phyloP scores from a whole-genome alignment of 2,797 vertebrate species.

The Lacerta agilis region DNA sequence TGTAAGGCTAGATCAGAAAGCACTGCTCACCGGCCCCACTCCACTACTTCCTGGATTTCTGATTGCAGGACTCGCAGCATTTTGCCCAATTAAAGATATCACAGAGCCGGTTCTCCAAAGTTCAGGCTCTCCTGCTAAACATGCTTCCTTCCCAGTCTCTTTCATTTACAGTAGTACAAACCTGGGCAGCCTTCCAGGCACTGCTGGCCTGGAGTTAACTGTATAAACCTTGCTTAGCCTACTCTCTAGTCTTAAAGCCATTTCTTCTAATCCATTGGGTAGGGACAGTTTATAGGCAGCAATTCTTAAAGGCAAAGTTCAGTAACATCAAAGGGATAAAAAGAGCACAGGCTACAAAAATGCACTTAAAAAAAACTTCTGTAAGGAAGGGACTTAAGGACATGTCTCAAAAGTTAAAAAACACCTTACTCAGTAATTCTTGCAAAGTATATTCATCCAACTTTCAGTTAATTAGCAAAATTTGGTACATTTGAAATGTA shows the following conservation, averaged over 20 bases:
- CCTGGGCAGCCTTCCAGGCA: not conserved
- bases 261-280: conserved; percentile 31
- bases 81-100: not conserved
- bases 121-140: not conserved
- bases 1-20: no score
- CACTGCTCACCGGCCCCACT: not conserved
- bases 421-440: conserved; percentile 6
- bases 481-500: conserved; percentile 64
- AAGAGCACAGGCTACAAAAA: conserved; percentile 53
- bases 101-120: not conserved
- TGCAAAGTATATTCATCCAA: conserved; percentile 42
- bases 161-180: no score
- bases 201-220: not conserved
- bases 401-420: conserved; percentile 40
- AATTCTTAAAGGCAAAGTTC: conserved; percentile 60
- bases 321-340: conserved; percentile 53
- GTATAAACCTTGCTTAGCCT: not conserved
- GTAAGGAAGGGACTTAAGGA: conserved; percentile 51
- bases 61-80: not conserved
- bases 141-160: not conserved
- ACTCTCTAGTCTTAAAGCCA: not conserved
- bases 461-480: conserved; percentile 57
- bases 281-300: conserved; percentile 34
- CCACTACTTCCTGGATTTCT: not conserved
- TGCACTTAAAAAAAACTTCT: conserved; percentile 55